phyloP scores from a whole-genome alignment of 2,888 invertebrate genomes.

The Meganola albula region DNA sequence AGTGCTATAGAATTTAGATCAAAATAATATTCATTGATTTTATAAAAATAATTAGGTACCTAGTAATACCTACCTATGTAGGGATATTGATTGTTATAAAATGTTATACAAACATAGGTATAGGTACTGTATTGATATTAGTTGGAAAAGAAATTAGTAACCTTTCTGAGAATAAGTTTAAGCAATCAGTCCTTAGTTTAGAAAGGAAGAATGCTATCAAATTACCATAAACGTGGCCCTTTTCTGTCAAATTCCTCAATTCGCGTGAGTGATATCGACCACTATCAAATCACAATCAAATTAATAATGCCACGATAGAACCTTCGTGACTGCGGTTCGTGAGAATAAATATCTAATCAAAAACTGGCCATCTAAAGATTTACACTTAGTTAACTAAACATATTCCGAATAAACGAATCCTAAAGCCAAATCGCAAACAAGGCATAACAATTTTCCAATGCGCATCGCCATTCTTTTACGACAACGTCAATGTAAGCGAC shows the following conservation, averaged over 20 bases:
- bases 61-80: too few species aligned
- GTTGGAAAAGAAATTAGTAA: too few species aligned
- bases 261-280: conserved; percentile 20
- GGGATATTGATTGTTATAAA: too few species aligned
- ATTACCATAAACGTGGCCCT: conserved; percentile 5
- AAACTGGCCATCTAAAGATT: conserved; percentile 19
- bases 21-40: too few species aligned
- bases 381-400: conserved; percentile 21
- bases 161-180: too few species aligned
- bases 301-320: conserved; percentile 15
- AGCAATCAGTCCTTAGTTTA: too few species aligned
- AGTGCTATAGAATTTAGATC: too few species aligned
- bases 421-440: conserved; percentile 47
- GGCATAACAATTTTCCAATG: conserved; percentile 51
- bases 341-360: conserved; percentile 24
- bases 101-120: too few species aligned
- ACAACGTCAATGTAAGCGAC: conserved; percentile 68
- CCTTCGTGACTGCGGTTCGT: conserved; percentile 19
- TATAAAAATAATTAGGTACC: too few species aligned
- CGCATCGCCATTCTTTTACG: conserved; percentile 58
- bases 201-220: background rate
- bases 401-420: conserved; percentile 29
- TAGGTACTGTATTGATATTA: too few species aligned
- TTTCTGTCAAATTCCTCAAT: conserved; percentile 3
- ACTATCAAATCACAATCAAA: conserved; percentile 16